Base-by-base conservation (phyloP, 1,140 invertebrate species). In the Trichogramma pretiosum region DNA sequence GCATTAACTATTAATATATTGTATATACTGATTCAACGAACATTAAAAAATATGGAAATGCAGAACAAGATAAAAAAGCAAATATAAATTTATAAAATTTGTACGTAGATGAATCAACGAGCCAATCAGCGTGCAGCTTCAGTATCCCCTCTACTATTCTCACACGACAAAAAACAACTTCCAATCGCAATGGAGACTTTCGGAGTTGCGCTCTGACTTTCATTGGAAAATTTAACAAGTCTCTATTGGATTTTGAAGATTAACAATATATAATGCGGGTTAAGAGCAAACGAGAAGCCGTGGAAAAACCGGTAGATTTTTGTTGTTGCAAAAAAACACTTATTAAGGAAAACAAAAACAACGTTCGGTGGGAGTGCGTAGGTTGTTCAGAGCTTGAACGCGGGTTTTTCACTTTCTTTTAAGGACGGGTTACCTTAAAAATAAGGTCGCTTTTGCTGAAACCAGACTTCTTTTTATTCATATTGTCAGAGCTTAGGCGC, bases 371-470 rank as follows among this genome's bases (percentile, higher is more conserved):
- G 55, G 58, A 55, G 56, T 52, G 55, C 56, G 56, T 58, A 60
- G 61, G 58, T 46, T 7, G 5, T 7, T 52, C 56, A 58, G 63
- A 68, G 64, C 66, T 65, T 60, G 65, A 62, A 62, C 61, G 56
- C 37, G 38, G 22, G 39, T 49, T 38, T 11, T 18, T 36, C 30
- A 35, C 35, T 35, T 34, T 18, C n/a, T 34, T 43, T 44, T 37
- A 39, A 62, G 65, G 65, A 61, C 74, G 75, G 81, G 82, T 90
- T 91, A 91, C 88, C 88, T 91, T 90, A 83, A 89, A 87, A 83
- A 91, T 89, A 80, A 89, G 85, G 85, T 88, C 88, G 85, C 84
- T 89, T 88, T 89, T 89, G 79, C 83, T 87, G 84, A 82, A 82
- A 81, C 82, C 82, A 67, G 74, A 75, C 81, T 84, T 83, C 83